phyloP scores from a whole-genome alignment of 2,888 invertebrate genomes.

The Bellardia pandia region DNA sequence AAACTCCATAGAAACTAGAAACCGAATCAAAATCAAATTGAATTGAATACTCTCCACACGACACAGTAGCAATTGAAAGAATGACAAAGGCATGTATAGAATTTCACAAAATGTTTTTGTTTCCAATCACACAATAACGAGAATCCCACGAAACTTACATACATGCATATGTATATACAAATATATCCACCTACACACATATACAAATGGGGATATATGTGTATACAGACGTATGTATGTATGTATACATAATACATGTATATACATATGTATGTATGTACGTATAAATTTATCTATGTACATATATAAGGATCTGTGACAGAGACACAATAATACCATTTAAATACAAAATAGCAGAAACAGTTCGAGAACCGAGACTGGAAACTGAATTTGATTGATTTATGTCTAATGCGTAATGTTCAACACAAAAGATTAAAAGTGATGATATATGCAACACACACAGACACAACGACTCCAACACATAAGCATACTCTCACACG shows the following conservation, averaged over 20 bases:
- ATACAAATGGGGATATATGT: not conserved
- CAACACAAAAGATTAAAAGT: slow-evolving; percentile 68
- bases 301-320: slow-evolving; percentile 5
- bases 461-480: not conserved
- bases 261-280: not conserved
- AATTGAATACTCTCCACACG: slow-evolving; percentile 62
- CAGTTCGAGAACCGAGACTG: slow-evolving; percentile 22
- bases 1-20: slow-evolving; percentile 46
- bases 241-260: no score
- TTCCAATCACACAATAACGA: slow-evolving; percentile 47
- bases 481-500: not conserved
- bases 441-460: slow-evolving; percentile 46
- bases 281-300: not conserved
- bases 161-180: not conserved
- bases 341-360: slow-evolving; percentile 43
- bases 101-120: slow-evolving; percentile 62
- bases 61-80: slow-evolving; percentile 60
- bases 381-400: slow-evolving; percentile 64
- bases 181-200: not conserved
- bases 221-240: not conserved
- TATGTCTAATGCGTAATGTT: slow-evolving; percentile 67
- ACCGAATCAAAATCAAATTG: slow-evolving; percentile 44
- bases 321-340: slow-evolving; percentile 44
- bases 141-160: slow-evolving; percentile 17
- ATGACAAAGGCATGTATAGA: slow-evolving; percentile 47